Percentiles rank a stretch among this genome's conserved stretches.
These are phyloP conservation scores for Gambusia yucatana DNA, from an alignment of 2,797 vertebrate species.

Conservation along the genomic window DNA sequence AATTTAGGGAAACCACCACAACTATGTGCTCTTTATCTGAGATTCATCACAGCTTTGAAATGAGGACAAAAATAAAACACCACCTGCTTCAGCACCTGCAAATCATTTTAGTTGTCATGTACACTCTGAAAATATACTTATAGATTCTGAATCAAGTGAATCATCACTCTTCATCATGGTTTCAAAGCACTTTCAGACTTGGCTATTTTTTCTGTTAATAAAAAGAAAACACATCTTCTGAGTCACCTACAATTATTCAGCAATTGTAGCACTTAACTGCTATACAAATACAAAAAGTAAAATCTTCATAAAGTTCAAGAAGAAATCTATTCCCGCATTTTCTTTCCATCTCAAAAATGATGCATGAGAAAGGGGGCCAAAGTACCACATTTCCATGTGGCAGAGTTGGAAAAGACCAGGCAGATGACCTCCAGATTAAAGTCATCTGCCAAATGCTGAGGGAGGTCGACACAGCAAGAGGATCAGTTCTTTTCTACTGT, in stretches of 20 bases:
- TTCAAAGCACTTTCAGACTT: constrained; percentile 8
- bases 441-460: constrained; percentile 23
- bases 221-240: neutral
- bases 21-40: constrained; percentile 32
- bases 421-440: constrained; percentile 41
- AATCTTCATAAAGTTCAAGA: neutral
- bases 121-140: neutral
- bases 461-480: constrained; percentile 36
- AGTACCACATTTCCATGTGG: constrained; percentile 11
- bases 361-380: neutral
- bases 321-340: neutral
- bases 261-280: neutral
- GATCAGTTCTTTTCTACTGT: constrained; percentile 33
- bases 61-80: constrained; percentile 13
- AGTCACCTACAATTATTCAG: neutral
- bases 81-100: constrained; percentile 17
- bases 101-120: neutral
- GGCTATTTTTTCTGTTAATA: neutral
- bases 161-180: neutral
- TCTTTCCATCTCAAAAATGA: constrained; percentile 4
- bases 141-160: neutral
- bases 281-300: constrained; percentile 1
- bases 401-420: neutral
- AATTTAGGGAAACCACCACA: constrained; percentile 34
- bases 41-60: constrained; percentile 13